Percentiles rank a stretch among this genome's conserved stretches.
Conservation (phyloP, 2,888 invertebrate species). For the Gerosis bhagava region DNA sequence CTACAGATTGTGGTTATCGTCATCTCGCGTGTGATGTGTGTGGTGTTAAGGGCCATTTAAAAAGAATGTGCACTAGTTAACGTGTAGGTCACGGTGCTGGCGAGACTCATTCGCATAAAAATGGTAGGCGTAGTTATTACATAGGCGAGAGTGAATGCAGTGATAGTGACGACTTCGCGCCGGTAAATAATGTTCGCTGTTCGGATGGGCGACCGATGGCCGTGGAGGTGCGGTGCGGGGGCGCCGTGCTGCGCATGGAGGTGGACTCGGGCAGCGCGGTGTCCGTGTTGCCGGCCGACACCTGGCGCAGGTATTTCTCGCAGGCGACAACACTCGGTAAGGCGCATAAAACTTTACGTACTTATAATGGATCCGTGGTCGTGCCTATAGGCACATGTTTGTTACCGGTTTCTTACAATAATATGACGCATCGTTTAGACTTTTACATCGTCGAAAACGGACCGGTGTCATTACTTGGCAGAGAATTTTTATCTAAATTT, state of each 20-base stretch:
- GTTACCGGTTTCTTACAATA: constrained; percentile 2
- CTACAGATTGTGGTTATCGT: not conserved
- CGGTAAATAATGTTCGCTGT: constrained; percentile 4
- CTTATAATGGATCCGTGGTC: not conserved
- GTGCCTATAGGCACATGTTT: not conserved
- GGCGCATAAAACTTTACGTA: constrained; percentile 1
- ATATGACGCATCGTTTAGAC: not conserved
- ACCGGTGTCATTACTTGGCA: not conserved
- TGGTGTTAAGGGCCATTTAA: no score
- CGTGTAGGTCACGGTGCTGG: no score
- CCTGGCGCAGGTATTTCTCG: constrained; percentile 4
- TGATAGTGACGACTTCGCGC: not conserved
- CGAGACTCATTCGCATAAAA: not conserved
- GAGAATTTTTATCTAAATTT: no score
- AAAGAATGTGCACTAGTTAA: no score
- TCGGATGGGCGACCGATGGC: not conserved
- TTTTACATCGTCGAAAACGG: constrained; percentile 7
- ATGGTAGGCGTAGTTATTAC: not conserved
- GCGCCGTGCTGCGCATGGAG: not conserved
- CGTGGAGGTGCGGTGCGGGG: not conserved
- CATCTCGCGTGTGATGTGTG: not conserved
- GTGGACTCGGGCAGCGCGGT: constrained; percentile 8
- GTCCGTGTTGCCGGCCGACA: not conserved
- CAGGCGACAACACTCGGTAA: not conserved
- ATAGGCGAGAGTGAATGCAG: no score